Percentiles rank a stretch among this genome's conserved stretches.
Conservation (phyloP, 1,140 invertebrate species). For the Aphaenogaster rudis region DNA sequence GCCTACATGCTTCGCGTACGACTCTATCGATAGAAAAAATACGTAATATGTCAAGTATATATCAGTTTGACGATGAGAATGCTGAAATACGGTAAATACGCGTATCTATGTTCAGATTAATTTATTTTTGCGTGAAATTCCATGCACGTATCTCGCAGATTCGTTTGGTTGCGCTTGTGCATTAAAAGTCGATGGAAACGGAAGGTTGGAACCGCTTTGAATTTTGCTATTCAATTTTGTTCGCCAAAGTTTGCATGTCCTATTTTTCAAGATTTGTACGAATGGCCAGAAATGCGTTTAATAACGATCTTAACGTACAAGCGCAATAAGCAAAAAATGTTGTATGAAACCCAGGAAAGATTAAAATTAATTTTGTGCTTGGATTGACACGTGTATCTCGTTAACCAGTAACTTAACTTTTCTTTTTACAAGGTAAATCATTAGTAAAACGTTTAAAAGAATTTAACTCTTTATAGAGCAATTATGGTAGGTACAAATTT, state of each 20-base stretch:
- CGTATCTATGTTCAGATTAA: constrained; percentile 62
- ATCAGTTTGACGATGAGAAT: constrained; percentile 91
- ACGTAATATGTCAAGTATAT: constrained; percentile 89
- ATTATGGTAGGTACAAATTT: too few species aligned
- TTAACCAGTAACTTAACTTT: too few species aligned
- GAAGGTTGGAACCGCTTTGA: constrained; percentile 89
- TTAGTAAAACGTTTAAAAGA: too few species aligned
- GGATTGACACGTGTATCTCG: too few species aligned
- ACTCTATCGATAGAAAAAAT: constrained; percentile 86
- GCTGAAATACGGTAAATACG: constrained; percentile 91
- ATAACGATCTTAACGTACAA: constrained; percentile 91
- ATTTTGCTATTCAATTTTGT: constrained; percentile 94
- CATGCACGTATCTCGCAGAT: constrained; percentile 86
- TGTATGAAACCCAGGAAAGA: constrained; percentile 87
- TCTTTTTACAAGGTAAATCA: too few species aligned
- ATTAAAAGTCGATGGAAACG: constrained; percentile 91
- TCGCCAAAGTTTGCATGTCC: constrained; percentile 86
- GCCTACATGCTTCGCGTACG: constrained; percentile 84
- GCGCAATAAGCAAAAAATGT: constrained; percentile 92
- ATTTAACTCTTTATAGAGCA: too few species aligned
- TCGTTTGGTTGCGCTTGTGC: constrained; percentile 92
- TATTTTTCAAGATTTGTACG: constrained; percentile 94
- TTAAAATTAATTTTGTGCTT: too few species aligned
- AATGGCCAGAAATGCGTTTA: constrained; percentile 91
- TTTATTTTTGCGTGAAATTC: constrained; percentile 41